A percentile compares a stretch with the other conserved stretches of the same genome.
Conservation (phyloP, 1,140 invertebrate species). For the Eriosoma lanigerum region DNA sequence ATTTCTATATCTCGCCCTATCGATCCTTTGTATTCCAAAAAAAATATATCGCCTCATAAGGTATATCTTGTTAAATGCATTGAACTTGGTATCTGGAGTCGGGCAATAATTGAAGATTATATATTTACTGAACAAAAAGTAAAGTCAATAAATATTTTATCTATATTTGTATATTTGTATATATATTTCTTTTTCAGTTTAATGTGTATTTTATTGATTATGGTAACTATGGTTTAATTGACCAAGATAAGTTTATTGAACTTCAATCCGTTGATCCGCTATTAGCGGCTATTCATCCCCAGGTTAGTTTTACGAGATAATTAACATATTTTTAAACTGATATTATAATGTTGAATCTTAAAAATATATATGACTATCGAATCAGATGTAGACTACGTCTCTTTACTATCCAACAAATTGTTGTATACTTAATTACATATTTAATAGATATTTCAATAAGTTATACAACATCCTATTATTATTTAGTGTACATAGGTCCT, state of each 20-base stretch:
- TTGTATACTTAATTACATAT: too few relatives aligned
- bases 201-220: conserved; percentile 42
- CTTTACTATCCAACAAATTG: too few relatives aligned
- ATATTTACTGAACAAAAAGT: conserved; percentile 39
- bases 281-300: conserved; percentile 12
- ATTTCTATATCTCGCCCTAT: neutral
- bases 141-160: neutral
- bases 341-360: too few relatives aligned
- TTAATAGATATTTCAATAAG: too few relatives aligned
- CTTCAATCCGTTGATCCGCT: conserved; percentile 13
- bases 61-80: conserved; percentile 38
- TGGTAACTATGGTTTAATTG: conserved; percentile 26
- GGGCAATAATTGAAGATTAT: conserved; percentile 23
- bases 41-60: conserved; percentile 19
- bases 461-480: too few relatives aligned
- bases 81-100: conserved; percentile 11
- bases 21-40: conserved; percentile 12
- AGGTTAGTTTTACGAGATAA: neutral
- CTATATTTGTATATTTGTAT: neutral
- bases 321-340: too few relatives aligned
- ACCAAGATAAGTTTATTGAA: conserved; percentile 42
- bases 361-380: too few relatives aligned
- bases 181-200: conserved; percentile 3
- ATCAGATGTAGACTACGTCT: too few relatives aligned
- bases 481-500: too few relatives aligned